phyloP scores from a whole-genome alignment of 2,113 vertebrate genomes.

The Phyllostomus hastatus region DNA sequence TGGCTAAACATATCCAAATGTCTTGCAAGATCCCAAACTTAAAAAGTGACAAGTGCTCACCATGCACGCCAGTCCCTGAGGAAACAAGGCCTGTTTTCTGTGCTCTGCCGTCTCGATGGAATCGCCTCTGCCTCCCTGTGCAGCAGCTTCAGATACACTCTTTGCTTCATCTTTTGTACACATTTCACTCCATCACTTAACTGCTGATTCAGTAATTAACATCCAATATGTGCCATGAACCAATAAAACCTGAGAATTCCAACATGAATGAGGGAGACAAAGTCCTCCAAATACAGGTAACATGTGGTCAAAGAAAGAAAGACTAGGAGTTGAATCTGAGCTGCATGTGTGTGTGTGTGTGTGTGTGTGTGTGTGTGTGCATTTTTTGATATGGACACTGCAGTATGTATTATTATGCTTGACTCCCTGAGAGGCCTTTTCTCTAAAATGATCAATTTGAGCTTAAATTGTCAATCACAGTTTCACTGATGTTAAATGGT shows the following conservation, averaged over 20 bases:
- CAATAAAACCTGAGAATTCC: not conserved
- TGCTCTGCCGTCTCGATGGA: not conserved
- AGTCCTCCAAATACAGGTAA: not conserved
- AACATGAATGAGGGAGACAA: not conserved
- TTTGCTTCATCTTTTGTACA: not conserved
- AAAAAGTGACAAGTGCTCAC: not conserved
- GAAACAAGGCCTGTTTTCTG: not conserved
- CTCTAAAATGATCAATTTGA: not conserved
- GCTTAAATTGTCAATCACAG: not conserved
- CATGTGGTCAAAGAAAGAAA: not conserved
- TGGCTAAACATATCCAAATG: not conserved
- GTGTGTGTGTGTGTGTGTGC: not conserved
- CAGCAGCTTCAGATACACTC: not conserved
- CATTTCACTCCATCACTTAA: not conserved
- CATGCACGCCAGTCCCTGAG: rapidly evolving
- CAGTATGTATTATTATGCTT: not conserved
- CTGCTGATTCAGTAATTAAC: not conserved
- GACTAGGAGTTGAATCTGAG: not conserved
- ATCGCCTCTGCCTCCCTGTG: not conserved
- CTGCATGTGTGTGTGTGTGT: not conserved
- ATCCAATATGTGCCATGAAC: not conserved
- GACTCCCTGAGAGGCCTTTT: not conserved
- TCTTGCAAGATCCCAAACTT: not conserved
- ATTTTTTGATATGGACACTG: not conserved
- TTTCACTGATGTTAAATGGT: not conserved